Base-by-base conservation (phyloP, 2,888 invertebrate species). In the Metopia argyrocephala region DNA sequence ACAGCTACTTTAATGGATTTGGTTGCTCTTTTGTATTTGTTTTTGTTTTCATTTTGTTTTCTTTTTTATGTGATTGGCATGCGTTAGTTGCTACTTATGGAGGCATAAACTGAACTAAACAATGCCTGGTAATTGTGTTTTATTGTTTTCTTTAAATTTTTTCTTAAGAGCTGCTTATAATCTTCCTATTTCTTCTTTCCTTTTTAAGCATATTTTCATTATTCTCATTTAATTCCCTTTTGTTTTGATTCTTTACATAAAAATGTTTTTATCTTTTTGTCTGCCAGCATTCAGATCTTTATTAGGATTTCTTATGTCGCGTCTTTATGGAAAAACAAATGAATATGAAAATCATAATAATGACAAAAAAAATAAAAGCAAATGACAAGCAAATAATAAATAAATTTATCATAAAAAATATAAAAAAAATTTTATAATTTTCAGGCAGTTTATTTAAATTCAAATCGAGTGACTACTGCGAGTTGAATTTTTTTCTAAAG, bases 111-210 rank as follows among this genome's bases (percentile, higher is more conserved):
- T 48, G 74, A 25, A 78, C 74, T 48, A 81, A 81, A 81, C 81
- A 81, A 81, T 81, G 81, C 38, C 74, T 81, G 65, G 74, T 81
- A 81, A 81, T 81, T 81, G 81, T 81, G 70, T 75, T 78, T 81
- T 81, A 81, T 81, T 81, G 78, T 81, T 75, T 81, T 70, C n/a
- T n/a, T n/a, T n/a, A n/a, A n/a, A n/a, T n/a, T n/a, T n/a, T n/a
- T n/a, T n/a, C n/a, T 81, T 66, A 78, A 81, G 81, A 75, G 81
- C 78, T 81, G 65, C 70, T 81, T 78, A 78, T 78, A 78, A 61
- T 71, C 70, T 52, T 56, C 25, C 15, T 66, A 6, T 38, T 56
- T 76, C 46, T 61, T 46, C 15, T 25, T 56, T 25, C 38, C 28
- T 70, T 18, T 27, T 76, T 76, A 62, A 38, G 45, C 20, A 18